Percentiles rank a stretch among this genome's conserved stretches.
phyloP scores from a whole-genome alignment of 1,140 invertebrate species.

The Brachionus sp. region DNA sequence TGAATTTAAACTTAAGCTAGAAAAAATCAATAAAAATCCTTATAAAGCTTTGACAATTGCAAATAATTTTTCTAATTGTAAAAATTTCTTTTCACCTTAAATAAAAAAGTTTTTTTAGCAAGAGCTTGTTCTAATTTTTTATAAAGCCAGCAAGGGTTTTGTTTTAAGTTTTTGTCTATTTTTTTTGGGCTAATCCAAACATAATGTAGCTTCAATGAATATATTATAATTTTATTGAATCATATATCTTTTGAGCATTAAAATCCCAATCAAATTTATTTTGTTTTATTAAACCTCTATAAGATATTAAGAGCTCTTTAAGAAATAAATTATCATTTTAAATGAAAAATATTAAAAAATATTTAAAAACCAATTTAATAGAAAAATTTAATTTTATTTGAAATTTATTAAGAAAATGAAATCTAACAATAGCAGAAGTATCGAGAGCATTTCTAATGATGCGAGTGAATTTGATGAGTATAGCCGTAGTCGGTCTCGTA shows the following conservation, averaged over 20 bases:
- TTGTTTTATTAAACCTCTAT: not conserved
- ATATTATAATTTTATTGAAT: not conserved
- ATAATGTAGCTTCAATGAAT: not conserved
- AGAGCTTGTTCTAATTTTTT: not conserved
- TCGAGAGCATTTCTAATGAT: not conserved
- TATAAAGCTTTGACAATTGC: too few relatives aligned
- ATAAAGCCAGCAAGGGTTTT: not conserved
- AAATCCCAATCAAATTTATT: not conserved
- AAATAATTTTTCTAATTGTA: too few relatives aligned
- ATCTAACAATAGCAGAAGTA: slow-evolving; percentile 15
- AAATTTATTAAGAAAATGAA: not conserved
- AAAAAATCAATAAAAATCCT: too few relatives aligned
- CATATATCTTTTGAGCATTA: not conserved
- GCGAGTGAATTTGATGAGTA: not conserved
- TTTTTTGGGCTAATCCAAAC: not conserved
- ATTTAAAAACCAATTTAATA: too few relatives aligned
- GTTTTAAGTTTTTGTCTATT: not conserved
- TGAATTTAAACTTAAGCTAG: too few relatives aligned
- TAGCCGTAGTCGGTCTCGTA: slow-evolving; percentile 1
- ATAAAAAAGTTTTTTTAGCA: too few relatives aligned
- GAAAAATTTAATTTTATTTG: not conserved
- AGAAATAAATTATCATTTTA: not conserved
- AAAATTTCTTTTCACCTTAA: too few relatives aligned
- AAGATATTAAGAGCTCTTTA: not conserved
- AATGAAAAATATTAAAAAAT: not conserved